These are phyloP conservation scores for Desmophyllum pertusum DNA, from an alignment of 92 coral and sea anemone genomes.

Conservation along the genomic window DNA sequence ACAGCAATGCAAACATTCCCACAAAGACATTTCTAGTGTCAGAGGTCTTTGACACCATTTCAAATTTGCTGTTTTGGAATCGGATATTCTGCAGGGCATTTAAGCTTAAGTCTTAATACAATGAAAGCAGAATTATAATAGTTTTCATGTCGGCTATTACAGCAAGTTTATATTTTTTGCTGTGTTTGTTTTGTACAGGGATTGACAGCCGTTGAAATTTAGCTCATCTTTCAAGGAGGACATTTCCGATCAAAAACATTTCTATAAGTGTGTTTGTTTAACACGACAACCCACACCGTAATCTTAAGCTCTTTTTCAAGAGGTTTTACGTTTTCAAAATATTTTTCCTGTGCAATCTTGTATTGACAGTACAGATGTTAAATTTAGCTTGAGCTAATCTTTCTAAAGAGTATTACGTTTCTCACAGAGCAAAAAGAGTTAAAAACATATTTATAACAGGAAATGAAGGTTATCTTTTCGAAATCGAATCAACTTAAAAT, in stretches of 20 bases:
- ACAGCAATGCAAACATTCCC: background rate
- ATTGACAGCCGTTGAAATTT: background rate
- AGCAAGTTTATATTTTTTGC: no score
- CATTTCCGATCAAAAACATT: background rate
- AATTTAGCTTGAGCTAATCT: background rate
- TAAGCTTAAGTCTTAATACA: background rate
- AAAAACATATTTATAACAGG: background rate
- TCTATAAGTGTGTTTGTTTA: background rate
- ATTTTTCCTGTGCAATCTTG: background rate
- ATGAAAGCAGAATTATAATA: background rate
- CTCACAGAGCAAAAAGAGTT: background rate
- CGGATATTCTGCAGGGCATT: background rate
- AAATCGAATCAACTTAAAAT: background rate
- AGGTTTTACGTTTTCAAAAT: background rate
- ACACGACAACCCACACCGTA: background rate
- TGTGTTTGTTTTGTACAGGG: no score
- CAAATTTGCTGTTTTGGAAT: background rate
- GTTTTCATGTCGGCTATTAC: no score
- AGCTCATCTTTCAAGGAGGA: background rate
- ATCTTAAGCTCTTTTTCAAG: background rate
- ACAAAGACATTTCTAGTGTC: background rate
- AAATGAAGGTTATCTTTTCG: background rate
- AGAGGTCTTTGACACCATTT: background rate
- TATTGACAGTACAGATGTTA: background rate
- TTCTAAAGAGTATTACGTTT: background rate